These are phyloP conservation scores for Syritta pipiens DNA, from an alignment of 2,888 invertebrate species.

Conservation along the genomic window DNA sequence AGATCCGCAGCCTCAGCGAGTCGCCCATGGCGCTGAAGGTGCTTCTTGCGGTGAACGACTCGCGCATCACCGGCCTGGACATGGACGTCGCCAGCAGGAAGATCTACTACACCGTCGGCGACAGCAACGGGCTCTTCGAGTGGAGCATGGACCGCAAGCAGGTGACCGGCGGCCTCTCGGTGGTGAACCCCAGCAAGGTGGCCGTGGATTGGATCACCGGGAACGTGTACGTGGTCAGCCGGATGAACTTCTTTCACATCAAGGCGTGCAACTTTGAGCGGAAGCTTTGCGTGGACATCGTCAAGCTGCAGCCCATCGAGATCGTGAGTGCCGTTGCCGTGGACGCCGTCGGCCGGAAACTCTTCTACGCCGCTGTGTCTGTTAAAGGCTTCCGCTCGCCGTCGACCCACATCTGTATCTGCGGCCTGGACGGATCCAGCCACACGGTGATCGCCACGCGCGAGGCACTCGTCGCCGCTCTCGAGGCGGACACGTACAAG, in stretches of 20 bases:
- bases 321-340: constrained; percentile 83
- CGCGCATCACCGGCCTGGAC: constrained; percentile 81
- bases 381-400: constrained; percentile 79
- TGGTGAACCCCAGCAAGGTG: constrained; percentile 81
- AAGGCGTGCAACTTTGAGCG: constrained; percentile 81
- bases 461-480: constrained; percentile 78
- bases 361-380: constrained; percentile 82
- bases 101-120: constrained; percentile 81
- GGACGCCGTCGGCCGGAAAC: constrained; percentile 82
- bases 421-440: constrained; percentile 81
- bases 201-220: constrained; percentile 88
- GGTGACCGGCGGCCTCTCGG: constrained; percentile 76
- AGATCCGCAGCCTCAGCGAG: constrained; percentile 81
- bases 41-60: constrained; percentile 79
- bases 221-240: constrained; percentile 85
- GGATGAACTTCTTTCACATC: constrained; percentile 76
- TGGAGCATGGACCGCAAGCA: constrained; percentile 75
- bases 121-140: constrained; percentile 78
- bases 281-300: constrained; percentile 81
- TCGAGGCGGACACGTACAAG: constrained; percentile 81
- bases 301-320: constrained; percentile 80
- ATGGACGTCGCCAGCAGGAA: constrained; percentile 78
- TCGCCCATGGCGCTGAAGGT: constrained; percentile 75
- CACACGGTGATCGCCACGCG: constrained; percentile 78
- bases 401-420: constrained; percentile 81